These are phyloP conservation scores for Epinotia bilunana DNA, from an alignment of 2,888 invertebrate genomes.

Conservation along the genomic window DNA sequence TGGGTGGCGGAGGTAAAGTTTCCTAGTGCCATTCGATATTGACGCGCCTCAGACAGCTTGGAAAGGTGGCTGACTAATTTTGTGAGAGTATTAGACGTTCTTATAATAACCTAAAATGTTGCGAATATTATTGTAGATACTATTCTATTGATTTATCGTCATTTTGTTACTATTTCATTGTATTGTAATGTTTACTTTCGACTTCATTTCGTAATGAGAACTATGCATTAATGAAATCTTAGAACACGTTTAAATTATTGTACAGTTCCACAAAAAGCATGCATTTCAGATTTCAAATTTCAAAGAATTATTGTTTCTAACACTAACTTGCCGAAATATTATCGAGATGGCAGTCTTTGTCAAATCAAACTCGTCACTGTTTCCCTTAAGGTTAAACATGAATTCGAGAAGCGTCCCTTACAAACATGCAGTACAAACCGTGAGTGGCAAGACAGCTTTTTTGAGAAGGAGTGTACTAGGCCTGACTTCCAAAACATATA, in stretches of 20 bases:
- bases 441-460: background rate
- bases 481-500: background rate
- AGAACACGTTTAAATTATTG: no score
- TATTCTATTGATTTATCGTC: no score
- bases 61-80: constrained; percentile 26
- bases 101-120: background rate
- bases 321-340: background rate
- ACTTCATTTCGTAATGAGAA: no score
- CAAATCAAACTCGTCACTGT: no score
- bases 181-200: no score
- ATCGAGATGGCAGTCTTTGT: background rate
- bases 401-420: background rate
- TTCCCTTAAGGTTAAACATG: background rate
- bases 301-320: background rate
- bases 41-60: background rate
- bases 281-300: background rate
- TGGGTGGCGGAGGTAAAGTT: constrained; percentile 30
- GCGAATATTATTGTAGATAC: background rate
- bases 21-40: constrained; percentile 30
- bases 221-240: no score
- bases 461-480: background rate
- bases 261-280: no score
- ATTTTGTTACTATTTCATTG: no score
- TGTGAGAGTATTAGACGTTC: background rate
- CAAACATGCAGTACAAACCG: background rate